Conservation (phyloP, 2,797 vertebrate species). For the Danio albolineatus region DNA sequence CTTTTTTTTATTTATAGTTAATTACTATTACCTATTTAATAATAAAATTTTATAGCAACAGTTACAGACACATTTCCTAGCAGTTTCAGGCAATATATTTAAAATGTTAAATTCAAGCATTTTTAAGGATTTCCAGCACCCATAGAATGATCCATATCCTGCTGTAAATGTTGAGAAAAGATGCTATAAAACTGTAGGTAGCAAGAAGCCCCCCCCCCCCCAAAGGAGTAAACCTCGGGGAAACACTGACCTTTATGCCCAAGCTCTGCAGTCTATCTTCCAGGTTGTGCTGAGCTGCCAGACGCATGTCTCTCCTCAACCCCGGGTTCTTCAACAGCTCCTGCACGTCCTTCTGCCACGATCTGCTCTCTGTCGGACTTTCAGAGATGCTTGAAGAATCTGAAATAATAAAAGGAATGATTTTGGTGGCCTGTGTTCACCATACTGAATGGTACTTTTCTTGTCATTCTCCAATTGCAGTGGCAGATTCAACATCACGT, state of each 20-base stretch:
- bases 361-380: conserved; percentile 55
- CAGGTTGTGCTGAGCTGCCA: conserved; percentile 70
- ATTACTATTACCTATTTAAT: no score
- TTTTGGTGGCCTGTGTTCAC: background rate
- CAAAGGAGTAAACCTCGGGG: no score
- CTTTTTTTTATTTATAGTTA: no score
- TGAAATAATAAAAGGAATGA: conserved; percentile 52
- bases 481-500: background rate
- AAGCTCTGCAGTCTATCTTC: conserved; percentile 70
- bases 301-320: conserved; percentile 73
- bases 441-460: background rate
- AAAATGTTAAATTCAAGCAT: no score
- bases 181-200: no score
- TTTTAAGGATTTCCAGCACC: no score
- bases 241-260: conserved; percentile 66
- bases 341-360: conserved; percentile 57
- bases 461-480: conserved; percentile 12
- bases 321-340: conserved; percentile 68
- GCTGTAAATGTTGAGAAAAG: no score
- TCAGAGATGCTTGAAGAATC: conserved; percentile 77
- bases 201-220: no score
- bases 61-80: no score
- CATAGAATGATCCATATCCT: no score
- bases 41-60: no score
- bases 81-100: no score